phyloP scores from a whole-genome alignment of 2,113 vertebrate species.

The Gobius niger region DNA sequence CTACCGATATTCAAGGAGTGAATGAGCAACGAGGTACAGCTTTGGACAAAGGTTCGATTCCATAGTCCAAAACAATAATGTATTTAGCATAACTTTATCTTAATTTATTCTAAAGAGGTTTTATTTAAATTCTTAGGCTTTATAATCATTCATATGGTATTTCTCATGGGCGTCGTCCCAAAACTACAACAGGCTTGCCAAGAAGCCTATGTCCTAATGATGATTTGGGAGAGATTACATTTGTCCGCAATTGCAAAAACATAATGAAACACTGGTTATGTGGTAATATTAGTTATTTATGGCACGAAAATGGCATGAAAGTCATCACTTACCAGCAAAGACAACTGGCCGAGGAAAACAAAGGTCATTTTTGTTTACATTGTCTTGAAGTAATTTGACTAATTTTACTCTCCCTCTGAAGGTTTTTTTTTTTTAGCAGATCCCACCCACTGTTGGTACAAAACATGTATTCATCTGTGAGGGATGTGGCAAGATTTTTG shows the following conservation, averaged over 20 bases:
- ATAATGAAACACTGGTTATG: background rate
- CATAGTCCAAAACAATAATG: no score
- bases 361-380: no score
- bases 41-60: no score
- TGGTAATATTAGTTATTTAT: background rate
- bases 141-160: no score
- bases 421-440: background rate
- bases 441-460: background rate
- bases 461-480: background rate
- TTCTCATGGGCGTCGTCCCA: no score
- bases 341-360: slow-evolving; percentile 13
- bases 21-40: background rate
- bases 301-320: background rate
- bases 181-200: background rate
- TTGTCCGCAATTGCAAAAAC: background rate
- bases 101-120: no score
- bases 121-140: no score
- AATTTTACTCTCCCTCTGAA: slow-evolving; percentile 3
- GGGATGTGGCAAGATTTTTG: slow-evolving; percentile 19
- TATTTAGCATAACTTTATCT: no score
- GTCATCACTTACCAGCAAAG: background rate
- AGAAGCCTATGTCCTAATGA: background rate
- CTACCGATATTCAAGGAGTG: background rate
- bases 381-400: no score
- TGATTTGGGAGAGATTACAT: background rate